Evolutionary conservation across 2,797 vertebrate species (phyloP).

Genomic region (Erithacus rubecula): DNA sequence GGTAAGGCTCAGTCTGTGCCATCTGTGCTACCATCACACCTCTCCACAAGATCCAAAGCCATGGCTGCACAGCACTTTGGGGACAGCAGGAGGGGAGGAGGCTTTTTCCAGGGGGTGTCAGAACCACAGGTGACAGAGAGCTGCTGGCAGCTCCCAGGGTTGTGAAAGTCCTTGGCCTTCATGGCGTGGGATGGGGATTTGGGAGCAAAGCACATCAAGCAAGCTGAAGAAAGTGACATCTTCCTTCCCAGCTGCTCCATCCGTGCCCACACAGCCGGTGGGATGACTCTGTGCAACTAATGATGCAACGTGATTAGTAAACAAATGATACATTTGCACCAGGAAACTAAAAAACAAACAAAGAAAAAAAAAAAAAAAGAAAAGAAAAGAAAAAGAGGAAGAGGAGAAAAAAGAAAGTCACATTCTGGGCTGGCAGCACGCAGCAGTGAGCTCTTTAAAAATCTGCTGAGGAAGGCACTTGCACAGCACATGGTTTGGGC

Average conservation of each 20-base stretch:
- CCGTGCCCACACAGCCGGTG: background rate
- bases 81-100: slow-evolving; percentile 16
- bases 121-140: background rate
- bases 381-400: background rate
- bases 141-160: background rate
- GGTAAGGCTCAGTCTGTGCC: background rate
- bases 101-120: background rate
- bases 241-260: background rate
- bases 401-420: background rate
- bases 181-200: background rate
- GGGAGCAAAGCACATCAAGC: background rate
- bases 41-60: background rate
- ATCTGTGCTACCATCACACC: slow-evolving; percentile 37
- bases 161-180: background rate
- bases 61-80: background rate
- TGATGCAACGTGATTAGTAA: background rate
- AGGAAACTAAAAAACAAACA: background rate
- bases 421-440: background rate
- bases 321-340: slow-evolving; percentile 1
- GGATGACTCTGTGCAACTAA: background rate
- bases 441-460: slow-evolving; percentile 16
- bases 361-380: no score
- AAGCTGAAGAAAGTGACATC: background rate
- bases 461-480: slow-evolving; percentile 61
- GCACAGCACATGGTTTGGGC: slow-evolving; percentile 20